phyloP scores from a whole-genome alignment of 1,140 invertebrate species.

The Drosophila tsacasi region DNA sequence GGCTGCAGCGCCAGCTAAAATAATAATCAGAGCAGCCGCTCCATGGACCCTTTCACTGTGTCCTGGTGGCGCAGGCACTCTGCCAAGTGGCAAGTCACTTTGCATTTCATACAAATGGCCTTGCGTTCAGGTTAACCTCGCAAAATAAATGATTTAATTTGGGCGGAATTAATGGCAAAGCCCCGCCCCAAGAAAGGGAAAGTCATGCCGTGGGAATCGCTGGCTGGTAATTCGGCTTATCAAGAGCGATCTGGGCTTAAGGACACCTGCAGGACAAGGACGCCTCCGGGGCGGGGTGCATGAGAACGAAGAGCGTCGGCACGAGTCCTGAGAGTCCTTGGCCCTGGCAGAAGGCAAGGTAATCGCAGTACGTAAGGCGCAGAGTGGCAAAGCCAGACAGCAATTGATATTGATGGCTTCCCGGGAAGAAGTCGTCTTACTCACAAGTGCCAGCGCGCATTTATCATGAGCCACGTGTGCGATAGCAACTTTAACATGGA shows the following conservation, averaged over 20 bases:
- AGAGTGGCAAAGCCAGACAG: constrained; percentile 39
- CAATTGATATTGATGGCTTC: constrained; percentile 79
- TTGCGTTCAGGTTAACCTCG: constrained; percentile 17
- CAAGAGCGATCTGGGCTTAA: constrained; percentile 56
- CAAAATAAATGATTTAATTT: constrained; percentile 78
- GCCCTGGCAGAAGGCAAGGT: constrained; percentile 10
- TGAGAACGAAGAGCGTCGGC: constrained; percentile 9
- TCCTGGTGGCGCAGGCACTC: constrained; percentile 5
- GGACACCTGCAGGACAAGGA: constrained; percentile 43
- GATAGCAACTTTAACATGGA: constrained; percentile 20
- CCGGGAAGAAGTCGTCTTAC: constrained; percentile 40
- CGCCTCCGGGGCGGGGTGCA: neutral
- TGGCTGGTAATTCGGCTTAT: constrained; percentile 63
- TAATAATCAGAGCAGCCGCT: constrained; percentile 12
- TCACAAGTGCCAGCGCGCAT: constrained; percentile 41
- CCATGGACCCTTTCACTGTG: neutral
- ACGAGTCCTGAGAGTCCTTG: constrained; percentile 21
- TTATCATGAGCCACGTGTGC: constrained; percentile 71
- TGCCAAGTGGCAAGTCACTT: constrained; percentile 28
- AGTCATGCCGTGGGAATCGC: constrained; percentile 53
- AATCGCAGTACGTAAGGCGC: constrained; percentile 20
- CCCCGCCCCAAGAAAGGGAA: constrained; percentile 13
- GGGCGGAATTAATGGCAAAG: constrained; percentile 55
- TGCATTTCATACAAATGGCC: constrained; percentile 32
- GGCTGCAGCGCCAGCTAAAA: constrained; percentile 25